These are phyloP conservation scores for Loripinus fragilis DNA, from an alignment of 2,888 invertebrate genomes.

Conservation along the genomic window DNA sequence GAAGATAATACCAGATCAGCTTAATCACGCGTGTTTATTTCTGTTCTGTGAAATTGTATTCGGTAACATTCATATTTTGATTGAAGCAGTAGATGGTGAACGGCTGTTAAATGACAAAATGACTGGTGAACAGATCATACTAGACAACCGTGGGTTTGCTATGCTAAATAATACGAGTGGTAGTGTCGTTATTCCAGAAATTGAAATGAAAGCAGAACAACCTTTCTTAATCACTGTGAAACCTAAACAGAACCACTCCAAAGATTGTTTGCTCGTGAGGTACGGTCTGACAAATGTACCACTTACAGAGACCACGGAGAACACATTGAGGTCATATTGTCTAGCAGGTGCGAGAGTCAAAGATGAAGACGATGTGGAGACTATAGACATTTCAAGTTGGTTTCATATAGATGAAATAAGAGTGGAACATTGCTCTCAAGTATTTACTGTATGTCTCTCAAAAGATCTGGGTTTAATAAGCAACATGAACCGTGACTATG, in stretches of 20 bases:
- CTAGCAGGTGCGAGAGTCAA: background rate
- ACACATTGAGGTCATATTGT: background rate
- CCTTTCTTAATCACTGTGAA: background rate
- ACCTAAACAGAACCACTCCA: background rate
- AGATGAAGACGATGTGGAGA: no score
- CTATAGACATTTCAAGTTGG: background rate
- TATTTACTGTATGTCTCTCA: background rate
- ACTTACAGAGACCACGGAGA: background rate
- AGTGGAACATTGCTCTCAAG: background rate
- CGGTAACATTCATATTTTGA: background rate
- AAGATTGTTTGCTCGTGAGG: background rate
- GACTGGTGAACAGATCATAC: background rate
- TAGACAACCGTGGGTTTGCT: background rate
- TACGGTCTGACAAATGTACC: conserved; percentile 8
- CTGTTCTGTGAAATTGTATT: background rate
- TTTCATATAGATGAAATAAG: background rate
- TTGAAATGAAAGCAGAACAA: background rate
- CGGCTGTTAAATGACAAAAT: background rate
- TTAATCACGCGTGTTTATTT: background rate
- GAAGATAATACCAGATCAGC: background rate
- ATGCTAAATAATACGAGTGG: background rate
- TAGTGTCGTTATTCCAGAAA: background rate
- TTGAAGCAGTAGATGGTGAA: background rate
- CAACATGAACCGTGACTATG: background rate
- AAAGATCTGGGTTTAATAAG: background rate